Percentiles rank a stretch among this genome's conserved stretches.
Conservation (phyloP, 2,797 vertebrate genomes). For the Sparidentex hasta region DNA sequence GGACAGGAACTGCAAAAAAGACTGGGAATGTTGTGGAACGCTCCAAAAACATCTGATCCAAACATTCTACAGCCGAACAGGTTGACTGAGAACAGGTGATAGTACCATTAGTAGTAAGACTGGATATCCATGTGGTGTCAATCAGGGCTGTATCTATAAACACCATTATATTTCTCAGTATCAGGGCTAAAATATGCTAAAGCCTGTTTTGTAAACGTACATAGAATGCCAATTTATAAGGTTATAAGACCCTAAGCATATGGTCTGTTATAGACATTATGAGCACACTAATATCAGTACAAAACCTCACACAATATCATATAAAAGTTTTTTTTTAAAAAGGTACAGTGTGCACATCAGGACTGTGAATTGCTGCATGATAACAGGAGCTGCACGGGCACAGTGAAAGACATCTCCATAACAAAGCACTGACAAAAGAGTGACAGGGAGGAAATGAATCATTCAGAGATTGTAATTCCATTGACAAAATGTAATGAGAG, state of each 20-base stretch:
- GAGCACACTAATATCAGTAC: not conserved
- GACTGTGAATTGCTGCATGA: not conserved
- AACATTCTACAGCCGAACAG: too few species aligned
- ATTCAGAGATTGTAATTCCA: conserved; percentile 42
- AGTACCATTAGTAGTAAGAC: too few species aligned
- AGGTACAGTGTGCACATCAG: not conserved
- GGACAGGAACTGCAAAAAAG: too few species aligned
- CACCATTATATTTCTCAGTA: not conserved
- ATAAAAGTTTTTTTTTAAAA: not conserved
- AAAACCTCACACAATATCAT: not conserved
- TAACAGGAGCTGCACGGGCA: not conserved
- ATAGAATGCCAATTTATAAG: not conserved
- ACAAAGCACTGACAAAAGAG: conserved; percentile 41
- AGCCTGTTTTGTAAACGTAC: not conserved
- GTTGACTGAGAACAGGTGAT: too few species aligned
- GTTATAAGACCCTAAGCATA: not conserved
- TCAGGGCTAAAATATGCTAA: not conserved
- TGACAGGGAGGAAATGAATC: conserved; percentile 27
- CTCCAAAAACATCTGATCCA: too few species aligned
- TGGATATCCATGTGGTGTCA: too few species aligned
- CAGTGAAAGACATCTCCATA: conserved; percentile 40
- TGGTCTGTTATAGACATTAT: not conserved
- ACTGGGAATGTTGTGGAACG: too few species aligned
- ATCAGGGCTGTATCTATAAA: too few species aligned
- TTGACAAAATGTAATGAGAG: conserved; percentile 51